Evolutionary conservation across 1,140 invertebrate genomes (phyloP), one percentile per base, ranked within the genome.

Genomic region (Drosophila baimaii): DNA sequence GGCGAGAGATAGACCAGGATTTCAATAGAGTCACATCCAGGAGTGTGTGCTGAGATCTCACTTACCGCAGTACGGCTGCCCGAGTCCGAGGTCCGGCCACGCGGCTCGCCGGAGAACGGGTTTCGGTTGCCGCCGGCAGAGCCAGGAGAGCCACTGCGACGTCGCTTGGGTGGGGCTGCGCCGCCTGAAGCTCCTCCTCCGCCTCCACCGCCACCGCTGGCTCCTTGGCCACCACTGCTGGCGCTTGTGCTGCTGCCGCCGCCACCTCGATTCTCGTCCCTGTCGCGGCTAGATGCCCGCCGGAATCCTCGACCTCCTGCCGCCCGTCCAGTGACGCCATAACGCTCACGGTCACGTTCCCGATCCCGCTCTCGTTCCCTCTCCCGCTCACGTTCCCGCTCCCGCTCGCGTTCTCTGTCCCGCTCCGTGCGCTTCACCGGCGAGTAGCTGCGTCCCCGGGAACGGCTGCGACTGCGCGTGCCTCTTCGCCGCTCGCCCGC

Each of bases 361-460:
- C 90, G 73, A 3, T 91, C 90, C 2, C 85, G 54, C 3, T 86
- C 83, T 2, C 90, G 65, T 6, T 91, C 90, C 9, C 90, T 70
- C 12, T 92, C 91, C 5, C 86, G 46, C 6, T 90, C 84, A 0
- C 89, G 71, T 1, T 91, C 85, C 5, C 77, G 61, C 27, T 89
- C 84, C 9, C 73, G 37, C 9, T 81, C 71, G 13, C 90, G 81
- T 23, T 91, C 75, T 12, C 76, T 41, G 25, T 91, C 75, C 21
- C 76, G 41, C 4, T 79, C 76, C 37, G 66, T 43, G 17, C 90
- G 85, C 73, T 91, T 91, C 15, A 80, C 51, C 4, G 91, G 91
- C 8, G 91, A 89, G 56, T 92, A 92, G 31, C 91, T 92, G 59
- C 91, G 78, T 33, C 91, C 90, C 0, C 91, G 78, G 8, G 90